A percentile compares a stretch with the other conserved stretches of the same genome.
Conservation (phyloP, 2,113 vertebrate species). For the Himantopus leucocephalus region DNA sequence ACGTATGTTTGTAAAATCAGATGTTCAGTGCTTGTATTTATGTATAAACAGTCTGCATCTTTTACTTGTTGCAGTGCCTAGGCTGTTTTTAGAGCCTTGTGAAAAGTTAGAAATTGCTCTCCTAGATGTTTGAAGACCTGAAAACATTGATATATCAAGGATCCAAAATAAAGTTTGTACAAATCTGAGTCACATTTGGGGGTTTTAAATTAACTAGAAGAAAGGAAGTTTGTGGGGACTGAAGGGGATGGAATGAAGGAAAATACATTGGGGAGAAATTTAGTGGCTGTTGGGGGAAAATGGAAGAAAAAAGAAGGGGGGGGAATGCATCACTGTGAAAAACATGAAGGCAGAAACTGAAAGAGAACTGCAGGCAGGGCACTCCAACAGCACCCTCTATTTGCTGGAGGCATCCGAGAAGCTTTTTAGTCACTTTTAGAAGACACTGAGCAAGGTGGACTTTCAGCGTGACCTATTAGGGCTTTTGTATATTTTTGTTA, state of each 20-base stretch:
- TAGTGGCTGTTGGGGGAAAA: background rate
- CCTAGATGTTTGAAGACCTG: background rate
- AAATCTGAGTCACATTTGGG: background rate
- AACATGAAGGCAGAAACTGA: background rate
- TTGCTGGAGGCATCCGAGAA: background rate
- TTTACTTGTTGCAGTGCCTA: background rate
- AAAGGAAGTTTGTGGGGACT: background rate
- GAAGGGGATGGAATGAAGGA: background rate
- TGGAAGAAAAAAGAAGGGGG: background rate
- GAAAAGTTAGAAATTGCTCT: background rate
- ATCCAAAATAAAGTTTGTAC: background rate
- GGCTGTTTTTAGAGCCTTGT: background rate
- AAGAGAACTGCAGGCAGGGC: background rate
- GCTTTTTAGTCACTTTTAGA: background rate
- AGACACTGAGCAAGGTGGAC: background rate
- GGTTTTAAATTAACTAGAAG: background rate
- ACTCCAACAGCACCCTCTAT: background rate
- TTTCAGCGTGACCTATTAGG: background rate
- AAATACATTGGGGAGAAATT: background rate
- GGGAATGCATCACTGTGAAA: background rate
- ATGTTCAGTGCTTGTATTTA: constrained; percentile 11
- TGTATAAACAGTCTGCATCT: constrained; percentile 15
- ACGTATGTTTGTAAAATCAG: background rate
- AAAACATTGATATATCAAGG: background rate
- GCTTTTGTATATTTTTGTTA: background rate